These are phyloP conservation scores for Sphecodes monilicornis DNA, from an alignment of 2,888 invertebrate genomes.

Conservation along the genomic window DNA sequence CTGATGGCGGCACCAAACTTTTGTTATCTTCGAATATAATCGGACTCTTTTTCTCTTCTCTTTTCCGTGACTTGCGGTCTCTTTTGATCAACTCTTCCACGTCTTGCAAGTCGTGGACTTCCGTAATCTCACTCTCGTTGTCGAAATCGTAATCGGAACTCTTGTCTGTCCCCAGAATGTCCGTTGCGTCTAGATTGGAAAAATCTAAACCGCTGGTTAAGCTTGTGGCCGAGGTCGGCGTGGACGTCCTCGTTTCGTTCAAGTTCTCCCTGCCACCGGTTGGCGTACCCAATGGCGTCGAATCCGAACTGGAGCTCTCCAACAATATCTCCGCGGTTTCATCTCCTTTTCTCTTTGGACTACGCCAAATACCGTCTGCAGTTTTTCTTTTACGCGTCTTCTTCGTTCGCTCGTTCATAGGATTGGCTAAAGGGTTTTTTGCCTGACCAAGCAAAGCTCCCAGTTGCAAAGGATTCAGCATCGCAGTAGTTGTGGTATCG, in stretches of 20 bases:
- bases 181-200: slow-evolving; percentile 87
- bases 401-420: slow-evolving; percentile 85
- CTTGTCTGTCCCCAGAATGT: slow-evolving; percentile 85
- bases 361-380: slow-evolving; percentile 87
- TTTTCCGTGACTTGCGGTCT: slow-evolving; percentile 87
- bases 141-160: slow-evolving; percentile 87
- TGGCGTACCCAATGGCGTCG: slow-evolving; percentile 87
- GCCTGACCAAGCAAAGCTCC: slow-evolving; percentile 80
- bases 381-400: slow-evolving; percentile 88
- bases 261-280: slow-evolving; percentile 84
- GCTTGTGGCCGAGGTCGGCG: slow-evolving; percentile 84
- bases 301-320: slow-evolving; percentile 88
- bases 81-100: slow-evolving; percentile 87
- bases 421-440: slow-evolving; percentile 74
- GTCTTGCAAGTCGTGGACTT: slow-evolving; percentile 85
- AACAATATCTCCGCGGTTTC: slow-evolving; percentile 85
- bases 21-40: slow-evolving; percentile 86
- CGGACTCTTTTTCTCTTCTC: slow-evolving; percentile 85
- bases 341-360: slow-evolving; percentile 88
- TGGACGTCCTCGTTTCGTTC: slow-evolving; percentile 85
- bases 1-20: slow-evolving; percentile 87
- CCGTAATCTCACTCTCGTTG: slow-evolving; percentile 86
- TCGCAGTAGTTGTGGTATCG: slow-evolving; percentile 81
- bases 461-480: slow-evolving; percentile 82
- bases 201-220: slow-evolving; percentile 85